phyloP scores from a whole-genome alignment of 2,113 vertebrate genomes.

The Oxygymnocypris stewartii region DNA sequence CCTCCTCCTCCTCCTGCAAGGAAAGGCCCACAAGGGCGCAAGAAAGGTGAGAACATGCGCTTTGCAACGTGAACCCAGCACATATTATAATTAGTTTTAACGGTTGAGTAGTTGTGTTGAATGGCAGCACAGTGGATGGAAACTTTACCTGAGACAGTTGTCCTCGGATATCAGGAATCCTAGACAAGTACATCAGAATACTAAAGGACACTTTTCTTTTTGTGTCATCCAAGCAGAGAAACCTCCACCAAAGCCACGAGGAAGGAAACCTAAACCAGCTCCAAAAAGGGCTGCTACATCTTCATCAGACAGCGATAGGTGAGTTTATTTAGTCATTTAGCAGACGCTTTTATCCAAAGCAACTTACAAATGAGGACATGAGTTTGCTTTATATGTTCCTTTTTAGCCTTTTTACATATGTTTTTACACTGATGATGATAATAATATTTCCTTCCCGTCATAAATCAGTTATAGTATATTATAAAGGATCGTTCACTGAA shows the following conservation, averaged over 20 bases:
- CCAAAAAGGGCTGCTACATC: slow-evolving; percentile 76
- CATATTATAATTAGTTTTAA: slow-evolving; percentile 19
- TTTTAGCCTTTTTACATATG: not conserved
- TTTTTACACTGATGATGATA: not conserved
- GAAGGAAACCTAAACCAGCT: slow-evolving; percentile 81
- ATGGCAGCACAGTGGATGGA: not conserved
- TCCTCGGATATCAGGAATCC: slow-evolving; percentile 22
- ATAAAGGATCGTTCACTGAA: not conserved
- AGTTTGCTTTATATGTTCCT: slow-evolving; percentile 17
- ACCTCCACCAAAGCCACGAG: slow-evolving; percentile 85
- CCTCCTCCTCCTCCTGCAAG: slow-evolving; percentile 80
- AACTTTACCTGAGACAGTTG: not conserved
- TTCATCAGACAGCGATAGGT: slow-evolving; percentile 90
- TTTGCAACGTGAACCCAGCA: not conserved
- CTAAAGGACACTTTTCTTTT: slow-evolving; percentile 3
- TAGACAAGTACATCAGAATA: slow-evolving; percentile 9
- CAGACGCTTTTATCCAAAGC: too few species aligned
- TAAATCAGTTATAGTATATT: not conserved
- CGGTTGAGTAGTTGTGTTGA: not conserved
- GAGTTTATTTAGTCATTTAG: too few species aligned
- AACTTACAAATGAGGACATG: slow-evolving; percentile 50
- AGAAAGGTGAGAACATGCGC: slow-evolving; percentile 78
- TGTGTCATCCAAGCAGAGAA: slow-evolving; percentile 73
- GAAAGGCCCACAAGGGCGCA: slow-evolving; percentile 81
- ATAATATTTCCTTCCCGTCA: not conserved